phyloP scores from a whole-genome alignment of 2,888 invertebrate species.

The Phaonia tiefii region DNA sequence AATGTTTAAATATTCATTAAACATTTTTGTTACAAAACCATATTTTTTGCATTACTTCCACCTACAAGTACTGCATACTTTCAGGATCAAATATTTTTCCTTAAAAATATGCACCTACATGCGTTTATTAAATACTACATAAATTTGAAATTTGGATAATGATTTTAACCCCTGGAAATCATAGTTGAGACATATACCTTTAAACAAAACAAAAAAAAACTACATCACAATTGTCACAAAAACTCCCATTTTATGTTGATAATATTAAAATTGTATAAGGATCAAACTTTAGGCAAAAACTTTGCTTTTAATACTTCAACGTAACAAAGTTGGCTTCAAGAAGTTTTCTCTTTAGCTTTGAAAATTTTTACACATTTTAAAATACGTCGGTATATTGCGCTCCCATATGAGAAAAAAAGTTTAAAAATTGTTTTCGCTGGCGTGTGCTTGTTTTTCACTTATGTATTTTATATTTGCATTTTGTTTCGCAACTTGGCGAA shows the following conservation, averaged over 20 bases:
- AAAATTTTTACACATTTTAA: constrained; percentile 43
- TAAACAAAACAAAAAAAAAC: too few relatives aligned
- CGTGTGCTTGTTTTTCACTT: constrained; percentile 8
- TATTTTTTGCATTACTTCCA: too few relatives aligned
- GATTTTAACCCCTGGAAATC: too few relatives aligned
- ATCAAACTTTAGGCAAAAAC: constrained; percentile 25
- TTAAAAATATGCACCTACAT: too few relatives aligned
- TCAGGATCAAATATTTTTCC: too few relatives aligned
- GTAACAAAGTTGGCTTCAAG: neutral
- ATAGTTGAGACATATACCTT: too few relatives aligned
- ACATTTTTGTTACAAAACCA: too few relatives aligned
- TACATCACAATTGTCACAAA: too few relatives aligned
- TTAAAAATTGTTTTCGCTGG: constrained; percentile 47
- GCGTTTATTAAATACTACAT: too few relatives aligned
- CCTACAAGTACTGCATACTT: too few relatives aligned
- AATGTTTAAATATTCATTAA: too few relatives aligned
- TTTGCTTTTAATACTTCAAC: constrained; percentile 43
- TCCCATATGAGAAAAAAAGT: constrained; percentile 59
- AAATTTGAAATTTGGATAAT: too few relatives aligned
- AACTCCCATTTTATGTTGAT: neutral
- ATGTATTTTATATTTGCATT: constrained; percentile 11
- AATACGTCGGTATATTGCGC: constrained; percentile 1
- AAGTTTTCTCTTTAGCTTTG: constrained; percentile 37
- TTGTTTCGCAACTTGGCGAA: constrained; percentile 23
- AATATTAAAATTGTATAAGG: neutral